Base-by-base conservation (phyloP, 2,113 vertebrate species). In the Jacana jacana region DNA sequence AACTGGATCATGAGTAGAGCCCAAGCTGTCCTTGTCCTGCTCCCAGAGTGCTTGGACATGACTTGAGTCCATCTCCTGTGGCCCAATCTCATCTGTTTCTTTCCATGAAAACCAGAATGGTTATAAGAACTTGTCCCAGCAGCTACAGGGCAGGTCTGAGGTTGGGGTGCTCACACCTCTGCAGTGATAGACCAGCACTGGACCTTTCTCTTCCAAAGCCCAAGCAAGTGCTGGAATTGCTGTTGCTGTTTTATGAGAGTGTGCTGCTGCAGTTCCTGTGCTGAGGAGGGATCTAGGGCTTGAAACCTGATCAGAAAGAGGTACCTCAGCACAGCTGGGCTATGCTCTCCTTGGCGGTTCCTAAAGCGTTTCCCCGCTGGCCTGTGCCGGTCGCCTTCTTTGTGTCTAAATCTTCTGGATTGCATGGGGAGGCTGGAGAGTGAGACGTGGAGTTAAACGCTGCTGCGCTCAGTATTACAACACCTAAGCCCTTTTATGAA, bases 401-500 rank as follows among this genome's bases (percentile, higher is more conserved):
- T 89, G 91, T 95, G 65, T 89, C 94, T 89, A 91, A 96, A 87
- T 87, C 77, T 95, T 90, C 89, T 86, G 93, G 93, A 76, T 33
- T 92, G 86, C 61, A 44, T 1, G 7, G 61, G 80, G 58, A 87
- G 81, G 52, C 81, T 93, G 86, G 57, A 69, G 27, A 93, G 91
- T 0, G 39, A 85, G 96, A 87, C 48, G 2, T 5, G 35, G 84
- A 97, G 86, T 51, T n/a, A 64, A 89, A 42, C 3, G 8, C 81
- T 89, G 93, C 89, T 95, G 89, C 52, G 22, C 91, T 96, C 89
- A 52, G 84, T 95, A 92, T 96, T 97, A 94, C 86, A 93, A 81
- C 95, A 95, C 94, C 95, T 95, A 93, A 95, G 86, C 95, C 40
- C 52, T 92, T 87, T 93, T 87, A 87, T 91, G 96, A 96, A 96